Evolutionary conservation across 1,140 invertebrate species (phyloP).

Genomic region (Bombyx mandarina): DNA sequence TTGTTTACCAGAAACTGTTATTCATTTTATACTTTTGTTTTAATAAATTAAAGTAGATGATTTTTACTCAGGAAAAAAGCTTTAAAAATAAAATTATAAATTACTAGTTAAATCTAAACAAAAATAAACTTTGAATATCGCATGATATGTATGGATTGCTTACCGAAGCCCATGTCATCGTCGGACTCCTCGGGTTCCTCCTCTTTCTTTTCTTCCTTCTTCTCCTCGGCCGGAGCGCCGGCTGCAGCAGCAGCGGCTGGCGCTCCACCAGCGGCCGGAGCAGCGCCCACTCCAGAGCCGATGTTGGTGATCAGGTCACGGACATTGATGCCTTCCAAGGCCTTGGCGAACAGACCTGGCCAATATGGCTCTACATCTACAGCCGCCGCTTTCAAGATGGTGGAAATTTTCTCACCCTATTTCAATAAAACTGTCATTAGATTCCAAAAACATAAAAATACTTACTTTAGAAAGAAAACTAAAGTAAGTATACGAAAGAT

Average conservation of each 20-base stretch:
- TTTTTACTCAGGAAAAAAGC: too few relatives aligned
- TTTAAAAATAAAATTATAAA: not conserved
- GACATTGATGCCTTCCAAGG: slow-evolving; percentile 94
- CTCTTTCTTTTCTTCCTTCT: slow-evolving; percentile 88
- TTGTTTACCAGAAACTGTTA: too few relatives aligned
- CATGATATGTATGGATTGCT: slow-evolving; percentile 24
- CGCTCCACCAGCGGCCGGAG: slow-evolving; percentile 58
- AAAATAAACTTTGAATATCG: too few relatives aligned
- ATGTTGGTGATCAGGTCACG: slow-evolving; percentile 96
- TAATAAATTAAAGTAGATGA: too few relatives aligned
- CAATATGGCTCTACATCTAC: slow-evolving; percentile 99
- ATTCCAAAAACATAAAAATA: not conserved
- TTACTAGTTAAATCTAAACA: not conserved
- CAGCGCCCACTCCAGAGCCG: slow-evolving; percentile 89
- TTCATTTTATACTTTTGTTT: too few relatives aligned
- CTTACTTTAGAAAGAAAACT: too few relatives aligned
- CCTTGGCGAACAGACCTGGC: slow-evolving; percentile 98
- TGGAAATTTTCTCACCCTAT: slow-evolving; percentile 97
- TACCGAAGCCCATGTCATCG: slow-evolving; percentile 96
- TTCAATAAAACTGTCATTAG: not conserved
- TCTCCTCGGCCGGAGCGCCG: slow-evolving; percentile 80
- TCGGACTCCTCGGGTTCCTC: slow-evolving; percentile 89
- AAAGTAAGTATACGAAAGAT: too few relatives aligned
- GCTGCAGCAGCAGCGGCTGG: slow-evolving; percentile 74
- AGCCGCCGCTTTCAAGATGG: slow-evolving; percentile 96